Percentiles rank a stretch among this genome's conserved stretches.
phyloP scores from a whole-genome alignment of 2,113 vertebrate species.

The Toxotes chatareus region DNA sequence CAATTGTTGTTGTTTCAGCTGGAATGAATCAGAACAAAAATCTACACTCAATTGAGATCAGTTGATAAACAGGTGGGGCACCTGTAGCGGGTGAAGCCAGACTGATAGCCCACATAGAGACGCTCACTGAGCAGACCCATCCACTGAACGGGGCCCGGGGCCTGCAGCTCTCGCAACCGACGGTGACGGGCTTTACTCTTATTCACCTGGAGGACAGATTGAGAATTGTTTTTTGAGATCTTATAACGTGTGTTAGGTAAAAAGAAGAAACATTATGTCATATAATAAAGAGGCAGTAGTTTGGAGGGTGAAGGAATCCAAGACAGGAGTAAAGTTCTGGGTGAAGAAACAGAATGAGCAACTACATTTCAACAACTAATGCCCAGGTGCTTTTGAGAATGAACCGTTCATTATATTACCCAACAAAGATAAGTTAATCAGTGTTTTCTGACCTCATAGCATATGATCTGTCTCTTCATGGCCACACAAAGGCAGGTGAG shows the following conservation, averaged over 20 bases:
- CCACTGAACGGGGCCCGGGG: constrained; percentile 93
- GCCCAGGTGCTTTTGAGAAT: no score
- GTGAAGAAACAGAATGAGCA: no score
- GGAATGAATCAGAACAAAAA: not conserved
- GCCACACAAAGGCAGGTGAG: constrained; percentile 95
- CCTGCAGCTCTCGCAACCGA: constrained; percentile 94
- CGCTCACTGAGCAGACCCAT: constrained; percentile 95
- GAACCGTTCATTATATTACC: no score
- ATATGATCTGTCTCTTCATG: constrained; percentile 96
- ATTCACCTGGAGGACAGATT: constrained; percentile 79
- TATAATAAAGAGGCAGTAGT: not conserved
- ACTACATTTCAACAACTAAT: no score
- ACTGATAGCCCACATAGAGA: constrained; percentile 94
- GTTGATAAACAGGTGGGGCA: not conserved
- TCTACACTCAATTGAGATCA: not conserved
- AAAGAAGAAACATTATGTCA: not conserved
- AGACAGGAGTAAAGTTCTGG: not conserved
- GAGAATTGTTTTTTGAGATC: not conserved
- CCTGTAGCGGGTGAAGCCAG: constrained; percentile 92
- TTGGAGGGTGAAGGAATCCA: not conserved
- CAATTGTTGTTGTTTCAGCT: not conserved
- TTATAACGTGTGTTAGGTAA: not conserved
- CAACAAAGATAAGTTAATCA: not conserved
- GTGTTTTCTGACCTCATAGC: constrained; percentile 87
- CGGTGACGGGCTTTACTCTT: constrained; percentile 94